Percentiles rank a stretch among this genome's conserved stretches.
Evolutionary conservation across 2,888 invertebrate genomes (phyloP).

Genomic region (Balanococcus diminutus): DNA sequence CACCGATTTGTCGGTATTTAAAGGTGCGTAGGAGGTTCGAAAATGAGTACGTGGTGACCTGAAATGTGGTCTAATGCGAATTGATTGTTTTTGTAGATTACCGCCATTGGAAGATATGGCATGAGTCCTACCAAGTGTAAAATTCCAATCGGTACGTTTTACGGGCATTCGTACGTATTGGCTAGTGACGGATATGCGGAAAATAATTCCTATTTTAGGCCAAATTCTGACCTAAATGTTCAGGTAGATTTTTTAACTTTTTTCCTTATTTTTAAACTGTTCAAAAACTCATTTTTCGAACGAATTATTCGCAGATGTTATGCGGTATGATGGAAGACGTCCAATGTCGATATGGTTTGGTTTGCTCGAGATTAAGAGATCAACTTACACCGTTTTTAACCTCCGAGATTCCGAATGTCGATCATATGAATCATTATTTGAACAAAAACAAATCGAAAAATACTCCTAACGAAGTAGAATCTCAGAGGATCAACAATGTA

Average conservation of each 20-base stretch:
- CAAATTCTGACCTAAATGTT: conserved; percentile 58
- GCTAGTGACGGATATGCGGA: conserved; percentile 68
- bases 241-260: conserved; percentile 57
- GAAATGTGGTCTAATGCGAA: neutral
- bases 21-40: conserved; percentile 68
- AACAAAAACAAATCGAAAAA: conserved; percentile 62
- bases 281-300: neutral
- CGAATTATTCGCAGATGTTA: conserved; percentile 63
- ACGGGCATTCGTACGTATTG: conserved; percentile 83
- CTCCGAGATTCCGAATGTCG: conserved; percentile 76
- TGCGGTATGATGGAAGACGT: conserved; percentile 78
- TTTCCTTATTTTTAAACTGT: neutral
- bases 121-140: conserved; percentile 89
- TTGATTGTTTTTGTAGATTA: conserved; percentile 69
- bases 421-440: conserved; percentile 83
- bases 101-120: conserved; percentile 88
- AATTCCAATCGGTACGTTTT: conserved; percentile 91
- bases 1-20: conserved; percentile 85
- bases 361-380: conserved; percentile 82
- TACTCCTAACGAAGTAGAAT: conserved; percentile 35
- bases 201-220: conserved; percentile 57
- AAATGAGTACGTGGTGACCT: neutral
- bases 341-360: conserved; percentile 73
- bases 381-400: conserved; percentile 78
- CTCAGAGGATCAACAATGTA: conserved; percentile 39